Conservation (phyloP, 2,113 vertebrate genomes). For the Collichthys lucidus region DNA sequence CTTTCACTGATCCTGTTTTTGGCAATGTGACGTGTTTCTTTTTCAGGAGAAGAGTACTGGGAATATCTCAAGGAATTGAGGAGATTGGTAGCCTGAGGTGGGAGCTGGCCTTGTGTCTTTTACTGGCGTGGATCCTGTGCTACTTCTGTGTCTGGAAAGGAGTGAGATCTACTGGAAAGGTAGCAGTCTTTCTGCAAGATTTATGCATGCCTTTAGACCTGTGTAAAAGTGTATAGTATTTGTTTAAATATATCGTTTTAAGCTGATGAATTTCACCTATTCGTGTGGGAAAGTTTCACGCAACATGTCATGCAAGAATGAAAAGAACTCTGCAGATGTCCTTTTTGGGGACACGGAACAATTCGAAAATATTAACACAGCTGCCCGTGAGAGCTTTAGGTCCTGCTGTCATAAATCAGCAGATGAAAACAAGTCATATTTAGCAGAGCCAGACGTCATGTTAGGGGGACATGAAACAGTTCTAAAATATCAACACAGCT, state of each 20-base stretch:
- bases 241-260: not conserved
- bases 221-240: too few species aligned
- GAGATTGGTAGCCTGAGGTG: conserved; percentile 79
- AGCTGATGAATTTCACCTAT: not conserved
- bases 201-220: too few species aligned
- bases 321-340: not conserved
- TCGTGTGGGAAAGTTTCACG: not conserved
- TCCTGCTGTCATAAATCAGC: not conserved
- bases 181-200: conserved; percentile 31
- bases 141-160: conserved; percentile 85
- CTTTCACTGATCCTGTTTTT: not conserved
- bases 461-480: not conserved
- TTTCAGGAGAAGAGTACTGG: conserved; percentile 83
- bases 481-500: not conserved
- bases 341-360: not conserved
- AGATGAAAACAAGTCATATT: too few species aligned
- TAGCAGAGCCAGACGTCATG: not conserved
- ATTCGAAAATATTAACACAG: not conserved
- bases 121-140: conserved; percentile 80
- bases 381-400: not conserved
- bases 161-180: conserved; percentile 83
- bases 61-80: conserved; percentile 88
- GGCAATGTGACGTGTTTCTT: conserved; percentile 24
- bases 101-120: conserved; percentile 79
- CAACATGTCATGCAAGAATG: not conserved